These are phyloP conservation scores for Apteryx owenii DNA, from an alignment of 2,113 vertebrate species.

Conservation along the genomic window DNA sequence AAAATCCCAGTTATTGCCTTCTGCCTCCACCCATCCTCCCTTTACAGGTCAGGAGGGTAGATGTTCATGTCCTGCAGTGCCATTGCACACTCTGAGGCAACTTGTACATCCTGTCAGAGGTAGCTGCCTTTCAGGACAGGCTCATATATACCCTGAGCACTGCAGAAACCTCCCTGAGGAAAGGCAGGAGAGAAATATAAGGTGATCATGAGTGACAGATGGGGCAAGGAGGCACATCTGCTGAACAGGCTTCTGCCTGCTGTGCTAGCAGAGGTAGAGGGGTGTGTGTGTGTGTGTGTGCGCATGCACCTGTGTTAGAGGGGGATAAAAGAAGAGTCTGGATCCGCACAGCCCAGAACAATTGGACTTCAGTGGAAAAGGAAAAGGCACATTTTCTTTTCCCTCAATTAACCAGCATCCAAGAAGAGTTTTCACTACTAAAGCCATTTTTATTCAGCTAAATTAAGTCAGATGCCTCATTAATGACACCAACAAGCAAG, in stretches of 20 bases:
- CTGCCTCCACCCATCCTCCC: background rate
- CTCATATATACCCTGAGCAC: no score
- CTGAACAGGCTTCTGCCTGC: background rate
- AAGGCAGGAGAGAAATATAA: fast-evolving
- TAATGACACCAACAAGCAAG: conserved; percentile 80
- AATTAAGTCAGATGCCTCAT: conserved; percentile 79
- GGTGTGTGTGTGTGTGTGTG: background rate
- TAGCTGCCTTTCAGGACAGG: no score
- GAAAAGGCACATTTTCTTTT: conserved; percentile 53
- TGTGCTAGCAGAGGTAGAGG: no score
- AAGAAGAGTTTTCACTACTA: conserved; percentile 64
- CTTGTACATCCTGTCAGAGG: background rate
- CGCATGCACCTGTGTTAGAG: background rate
- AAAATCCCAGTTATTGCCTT: background rate
- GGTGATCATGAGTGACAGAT: background rate
- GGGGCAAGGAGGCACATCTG: background rate
- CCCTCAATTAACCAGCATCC: conserved; percentile 70
- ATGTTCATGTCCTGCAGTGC: fast-evolving
- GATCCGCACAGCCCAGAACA: background rate
- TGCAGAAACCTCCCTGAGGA: background rate
- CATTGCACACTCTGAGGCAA: no score
- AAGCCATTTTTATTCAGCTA: conserved; percentile 79
- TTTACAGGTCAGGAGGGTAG: background rate
- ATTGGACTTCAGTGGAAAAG: background rate
- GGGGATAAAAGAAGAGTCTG: background rate